phyloP scores from a whole-genome alignment of 2,797 vertebrate genomes.

The Anisognathus igniventris region DNA sequence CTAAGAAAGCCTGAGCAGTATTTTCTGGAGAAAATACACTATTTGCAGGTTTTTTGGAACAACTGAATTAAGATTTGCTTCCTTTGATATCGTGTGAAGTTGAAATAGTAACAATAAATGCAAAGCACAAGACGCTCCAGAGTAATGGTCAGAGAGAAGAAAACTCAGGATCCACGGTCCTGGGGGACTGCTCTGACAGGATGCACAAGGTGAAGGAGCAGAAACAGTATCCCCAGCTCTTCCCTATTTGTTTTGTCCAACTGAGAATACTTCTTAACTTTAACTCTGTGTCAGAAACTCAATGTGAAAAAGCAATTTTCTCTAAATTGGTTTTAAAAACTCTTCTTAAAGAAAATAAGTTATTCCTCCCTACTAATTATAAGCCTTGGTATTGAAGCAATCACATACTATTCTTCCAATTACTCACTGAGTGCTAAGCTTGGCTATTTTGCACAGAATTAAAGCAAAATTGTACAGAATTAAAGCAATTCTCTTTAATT shows the following conservation, averaged over 20 bases:
- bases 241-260: background rate
- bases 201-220: background rate
- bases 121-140: background rate
- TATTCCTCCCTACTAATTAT: background rate
- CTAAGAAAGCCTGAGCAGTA: background rate
- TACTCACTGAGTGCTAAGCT: background rate
- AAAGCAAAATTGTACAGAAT: background rate
- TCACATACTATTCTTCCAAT: background rate
- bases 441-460: background rate
- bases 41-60: fast-evolving
- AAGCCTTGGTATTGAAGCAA: background rate
- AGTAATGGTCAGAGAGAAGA: background rate
- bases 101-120: background rate
- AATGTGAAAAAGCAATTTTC: background rate
- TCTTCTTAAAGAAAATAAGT: background rate
- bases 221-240: background rate
- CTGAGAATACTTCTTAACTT: background rate
- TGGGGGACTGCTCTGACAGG: background rate
- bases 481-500: background rate
- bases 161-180: fast-evolving
- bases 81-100: background rate
- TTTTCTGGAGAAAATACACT: background rate
- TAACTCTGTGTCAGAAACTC: background rate
- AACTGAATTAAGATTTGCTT: background rate
- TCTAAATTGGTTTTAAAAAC: background rate